Evolutionary conservation across 2,888 invertebrate species (phyloP).

Genomic region (Danaus chrysippus): DNA sequence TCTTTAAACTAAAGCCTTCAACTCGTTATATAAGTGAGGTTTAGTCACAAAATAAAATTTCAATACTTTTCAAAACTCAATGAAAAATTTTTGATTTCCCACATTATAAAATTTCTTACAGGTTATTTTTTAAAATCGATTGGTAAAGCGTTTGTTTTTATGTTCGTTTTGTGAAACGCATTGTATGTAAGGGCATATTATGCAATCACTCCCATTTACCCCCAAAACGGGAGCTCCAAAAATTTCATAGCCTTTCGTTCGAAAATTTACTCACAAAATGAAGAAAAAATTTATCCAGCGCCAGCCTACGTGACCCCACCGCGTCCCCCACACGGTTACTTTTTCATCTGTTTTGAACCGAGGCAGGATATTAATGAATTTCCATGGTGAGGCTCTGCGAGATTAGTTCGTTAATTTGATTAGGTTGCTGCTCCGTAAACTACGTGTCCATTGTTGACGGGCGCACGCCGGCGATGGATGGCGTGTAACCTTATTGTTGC

Average conservation of each 20-base stretch:
- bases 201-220: slow-evolving; percentile 16
- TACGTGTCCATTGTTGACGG: slow-evolving; percentile 44
- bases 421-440: slow-evolving; percentile 64
- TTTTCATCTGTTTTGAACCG: slow-evolving; percentile 55
- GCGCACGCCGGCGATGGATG: slow-evolving; percentile 33
- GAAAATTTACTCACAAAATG: slow-evolving; percentile 38
- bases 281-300: slow-evolving; percentile 30
- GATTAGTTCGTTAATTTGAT: slow-evolving; percentile 84
- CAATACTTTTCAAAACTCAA: no score
- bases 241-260: slow-evolving; percentile 36
- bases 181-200: slow-evolving; percentile 9
- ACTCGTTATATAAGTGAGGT: no score
- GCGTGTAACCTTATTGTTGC: slow-evolving; percentile 22
- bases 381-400: slow-evolving; percentile 81
- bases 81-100: no score
- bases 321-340: slow-evolving; percentile 37
- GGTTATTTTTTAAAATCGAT: neutral
- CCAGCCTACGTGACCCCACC: slow-evolving; percentile 29
- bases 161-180: slow-evolving; percentile 6
- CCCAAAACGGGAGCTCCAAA: slow-evolving; percentile 25
- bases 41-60: no score
- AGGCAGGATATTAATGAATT: slow-evolving; percentile 85
- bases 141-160: slow-evolving; percentile 2
- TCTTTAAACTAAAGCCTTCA: no score
- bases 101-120: no score